phyloP scores from a whole-genome alignment of 2,888 invertebrate genomes.

The Heteromyza rotundicornis region DNA sequence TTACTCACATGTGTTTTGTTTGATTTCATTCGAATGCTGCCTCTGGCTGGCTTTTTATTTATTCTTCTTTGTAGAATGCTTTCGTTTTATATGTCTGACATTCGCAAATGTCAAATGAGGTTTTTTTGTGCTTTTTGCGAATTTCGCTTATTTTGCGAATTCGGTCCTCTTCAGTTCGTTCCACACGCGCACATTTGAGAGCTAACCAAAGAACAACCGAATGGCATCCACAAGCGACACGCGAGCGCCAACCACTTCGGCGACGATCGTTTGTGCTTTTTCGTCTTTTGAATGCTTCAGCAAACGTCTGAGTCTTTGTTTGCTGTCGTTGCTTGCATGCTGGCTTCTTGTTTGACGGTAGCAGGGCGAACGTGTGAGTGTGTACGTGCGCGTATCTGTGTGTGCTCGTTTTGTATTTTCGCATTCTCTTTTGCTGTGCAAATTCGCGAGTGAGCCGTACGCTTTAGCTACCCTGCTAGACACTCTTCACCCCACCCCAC shows the following conservation, averaged over 20 bases:
- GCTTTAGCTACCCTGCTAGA: conserved; percentile 26
- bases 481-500: too few species aligned
- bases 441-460: too few species aligned
- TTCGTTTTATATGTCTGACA: conserved; percentile 12
- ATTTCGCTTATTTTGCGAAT: conserved; percentile 31
- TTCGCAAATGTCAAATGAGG: conserved; percentile 7
- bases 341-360: neutral
- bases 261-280: conserved; percentile 40
- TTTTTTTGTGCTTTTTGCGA: conserved; percentile 9
- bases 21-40: neutral
- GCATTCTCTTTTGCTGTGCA: conserved; percentile 48
- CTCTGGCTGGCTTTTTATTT: neutral
- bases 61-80: neutral
- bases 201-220: neutral
- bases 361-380: conserved; percentile 12
- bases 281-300: too few species aligned
- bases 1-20: too few species aligned
- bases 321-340: neutral
- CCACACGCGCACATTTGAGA: conserved; percentile 21
- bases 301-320: conserved; percentile 2
- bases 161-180: conserved; percentile 31
- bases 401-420: conserved; percentile 43
- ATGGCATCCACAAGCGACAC: conserved; percentile 44
- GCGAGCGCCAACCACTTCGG: neutral
- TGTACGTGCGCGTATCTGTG: conserved; percentile 12